phyloP scores from a whole-genome alignment of 2,797 vertebrate species.

The Typhlichthys subterraneus region DNA sequence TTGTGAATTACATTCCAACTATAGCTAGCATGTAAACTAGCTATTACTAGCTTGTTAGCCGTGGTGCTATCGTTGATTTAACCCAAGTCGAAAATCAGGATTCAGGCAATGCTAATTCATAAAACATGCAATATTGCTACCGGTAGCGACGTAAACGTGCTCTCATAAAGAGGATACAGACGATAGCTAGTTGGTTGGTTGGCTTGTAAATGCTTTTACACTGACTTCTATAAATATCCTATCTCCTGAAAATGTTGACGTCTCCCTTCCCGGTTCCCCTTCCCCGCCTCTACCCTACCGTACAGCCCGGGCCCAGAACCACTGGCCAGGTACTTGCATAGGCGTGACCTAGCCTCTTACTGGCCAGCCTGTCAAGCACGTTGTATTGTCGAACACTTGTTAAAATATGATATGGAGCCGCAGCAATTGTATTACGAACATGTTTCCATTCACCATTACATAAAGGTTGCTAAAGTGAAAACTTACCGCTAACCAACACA shows the following conservation, averaged over 20 bases:
- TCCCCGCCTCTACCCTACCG: background rate
- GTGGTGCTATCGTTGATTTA: conserved; percentile 39
- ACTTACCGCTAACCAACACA: conserved; percentile 77
- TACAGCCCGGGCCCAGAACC: conserved; percentile 55
- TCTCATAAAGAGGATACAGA: background rate
- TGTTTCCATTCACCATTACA: conserved; percentile 53
- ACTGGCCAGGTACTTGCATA: conserved; percentile 55
- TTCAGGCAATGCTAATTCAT: conserved; percentile 16
- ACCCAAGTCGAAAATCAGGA: conserved; percentile 11
- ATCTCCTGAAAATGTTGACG: conserved; percentile 41
- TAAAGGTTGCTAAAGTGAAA: conserved; percentile 9
- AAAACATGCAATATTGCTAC: background rate
- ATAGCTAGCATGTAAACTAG: conserved; percentile 32
- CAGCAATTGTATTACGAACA: conserved; percentile 22
- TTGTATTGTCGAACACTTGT: background rate
- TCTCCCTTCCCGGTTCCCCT: conserved; percentile 18
- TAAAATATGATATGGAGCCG: conserved; percentile 15
- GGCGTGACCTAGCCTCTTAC: conserved; percentile 71
- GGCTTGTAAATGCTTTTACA: conserved; percentile 25
- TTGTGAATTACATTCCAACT: background rate
- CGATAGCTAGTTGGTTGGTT: conserved; percentile 14
- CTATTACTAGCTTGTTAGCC: conserved; percentile 41
- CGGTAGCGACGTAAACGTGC: conserved; percentile 3
- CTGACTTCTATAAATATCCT: conserved; percentile 64
- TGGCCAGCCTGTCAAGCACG: conserved; percentile 25